A percentile compares a stretch with the other conserved stretches of the same genome.
These are phyloP conservation scores for Falco berigora DNA, from an alignment of 2,797 vertebrate genomes.

Conservation along the genomic window DNA sequence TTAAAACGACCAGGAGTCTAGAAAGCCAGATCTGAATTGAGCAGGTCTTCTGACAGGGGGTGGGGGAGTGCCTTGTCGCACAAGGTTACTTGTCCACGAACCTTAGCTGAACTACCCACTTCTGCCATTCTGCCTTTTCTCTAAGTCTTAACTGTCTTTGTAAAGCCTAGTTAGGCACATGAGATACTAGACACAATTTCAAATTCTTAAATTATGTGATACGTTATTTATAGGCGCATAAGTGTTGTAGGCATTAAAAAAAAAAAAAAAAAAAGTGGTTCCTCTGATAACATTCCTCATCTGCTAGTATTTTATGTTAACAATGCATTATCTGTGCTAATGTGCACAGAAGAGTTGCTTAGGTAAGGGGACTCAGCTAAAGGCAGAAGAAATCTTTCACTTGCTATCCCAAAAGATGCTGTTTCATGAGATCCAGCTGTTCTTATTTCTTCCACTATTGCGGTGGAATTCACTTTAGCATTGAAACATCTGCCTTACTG, in stretches of 20 bases:
- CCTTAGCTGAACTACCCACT: neutral
- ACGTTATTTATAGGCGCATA: neutral
- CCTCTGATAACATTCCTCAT: neutral
- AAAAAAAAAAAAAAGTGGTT: neutral
- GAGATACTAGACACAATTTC: neutral
- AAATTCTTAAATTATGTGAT: neutral
- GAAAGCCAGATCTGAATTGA: neutral
- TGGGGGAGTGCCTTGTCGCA: neutral
- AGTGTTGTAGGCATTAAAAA: neutral
- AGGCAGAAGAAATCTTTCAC: neutral
- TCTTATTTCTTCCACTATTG: neutral
- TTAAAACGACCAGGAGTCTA: neutral
- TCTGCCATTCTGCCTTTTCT: neutral
- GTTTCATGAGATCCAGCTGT: conserved; percentile 20
- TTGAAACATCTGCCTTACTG: conserved; percentile 12
- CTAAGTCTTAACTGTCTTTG: neutral
- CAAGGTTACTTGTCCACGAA: neutral
- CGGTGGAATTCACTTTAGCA: neutral
- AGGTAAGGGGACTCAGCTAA: neutral
- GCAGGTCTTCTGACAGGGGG: neutral
- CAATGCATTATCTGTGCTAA: neutral
- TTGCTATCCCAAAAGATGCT: neutral
- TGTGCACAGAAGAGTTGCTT: neutral
- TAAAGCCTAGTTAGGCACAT: neutral
- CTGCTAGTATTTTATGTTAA: neutral